A percentile compares a stretch with the other conserved stretches of the same genome.
Evolutionary conservation across 2,113 vertebrate genomes (phyloP).

Genomic region (Chauna torquata): DNA sequence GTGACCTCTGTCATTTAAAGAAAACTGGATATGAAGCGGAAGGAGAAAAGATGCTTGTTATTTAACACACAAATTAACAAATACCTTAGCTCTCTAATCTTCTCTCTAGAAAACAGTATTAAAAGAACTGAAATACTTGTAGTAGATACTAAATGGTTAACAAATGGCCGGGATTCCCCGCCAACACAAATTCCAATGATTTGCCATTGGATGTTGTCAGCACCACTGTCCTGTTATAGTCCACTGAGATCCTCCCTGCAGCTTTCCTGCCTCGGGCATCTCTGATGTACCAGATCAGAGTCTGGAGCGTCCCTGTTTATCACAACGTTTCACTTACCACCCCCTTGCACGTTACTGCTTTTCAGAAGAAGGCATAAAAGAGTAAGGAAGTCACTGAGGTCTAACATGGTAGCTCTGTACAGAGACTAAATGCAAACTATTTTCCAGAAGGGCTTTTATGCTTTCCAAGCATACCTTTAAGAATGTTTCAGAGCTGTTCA

Average conservation of each 20-base stretch:
- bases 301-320: not conserved
- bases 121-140: not conserved
- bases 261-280: slow-evolving; percentile 36
- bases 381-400: not conserved
- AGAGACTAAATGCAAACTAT: not conserved
- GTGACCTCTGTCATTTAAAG: not conserved
- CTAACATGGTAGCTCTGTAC: not conserved
- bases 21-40: not conserved
- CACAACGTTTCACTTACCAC: not conserved
- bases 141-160: not conserved
- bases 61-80: not conserved
- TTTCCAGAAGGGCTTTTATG: no score
- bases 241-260: slow-evolving; percentile 33
- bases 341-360: not conserved
- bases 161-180: slow-evolving; percentile 18
- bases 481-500: no score
- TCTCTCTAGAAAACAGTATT: not conserved
- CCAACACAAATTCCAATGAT: slow-evolving; percentile 33
- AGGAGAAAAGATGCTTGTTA: not conserved
- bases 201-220: slow-evolving; percentile 42
- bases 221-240: slow-evolving; percentile 16
- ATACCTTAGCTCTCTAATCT: not conserved
- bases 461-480: not conserved
- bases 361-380: not conserved
- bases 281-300: not conserved